These are phyloP conservation scores for Tenthredo distinguenda DNA, from an alignment of 2,888 invertebrate genomes.

Conservation along the genomic window DNA sequence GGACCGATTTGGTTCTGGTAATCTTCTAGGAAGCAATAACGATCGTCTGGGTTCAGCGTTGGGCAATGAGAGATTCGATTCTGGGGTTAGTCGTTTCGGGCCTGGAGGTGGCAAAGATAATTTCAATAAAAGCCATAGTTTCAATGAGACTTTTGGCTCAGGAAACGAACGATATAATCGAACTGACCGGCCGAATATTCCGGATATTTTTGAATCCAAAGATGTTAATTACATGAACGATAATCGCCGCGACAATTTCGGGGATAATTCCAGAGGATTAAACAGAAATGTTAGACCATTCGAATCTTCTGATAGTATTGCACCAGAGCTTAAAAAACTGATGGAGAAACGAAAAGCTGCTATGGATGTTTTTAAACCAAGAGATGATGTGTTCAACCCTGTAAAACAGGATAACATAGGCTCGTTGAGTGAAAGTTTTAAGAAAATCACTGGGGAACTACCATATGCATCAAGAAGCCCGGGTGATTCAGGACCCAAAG, in stretches of 20 bases:
- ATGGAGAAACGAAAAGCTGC: constrained; percentile 75
- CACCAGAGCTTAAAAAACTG: constrained; percentile 73
- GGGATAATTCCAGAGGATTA: constrained; percentile 59
- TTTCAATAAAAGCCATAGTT: constrained; percentile 48
- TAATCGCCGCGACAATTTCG: constrained; percentile 62
- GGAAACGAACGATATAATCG: constrained; percentile 55
- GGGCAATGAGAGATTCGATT: constrained; percentile 55
- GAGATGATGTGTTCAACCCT: constrained; percentile 65
- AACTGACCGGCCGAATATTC: constrained; percentile 58
- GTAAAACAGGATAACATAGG: constrained; percentile 65
- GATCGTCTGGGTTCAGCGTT: constrained; percentile 54
- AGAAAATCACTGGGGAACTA: constrained; percentile 71
- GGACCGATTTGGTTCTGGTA: constrained; percentile 55
- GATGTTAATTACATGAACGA: constrained; percentile 60
- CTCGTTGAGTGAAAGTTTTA: constrained; percentile 74
- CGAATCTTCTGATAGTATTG: constrained; percentile 63
- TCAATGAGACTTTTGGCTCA: constrained; percentile 58
- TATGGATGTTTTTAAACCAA: constrained; percentile 73
- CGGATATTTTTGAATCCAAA: constrained; percentile 60
- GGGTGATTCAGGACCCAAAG: constrained; percentile 26
- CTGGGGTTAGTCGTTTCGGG: constrained; percentile 58
- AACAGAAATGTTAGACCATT: constrained; percentile 63
- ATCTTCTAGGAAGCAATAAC: constrained; percentile 39
- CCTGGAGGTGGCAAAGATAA: constrained; percentile 9
- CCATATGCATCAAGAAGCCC: constrained; percentile 60